These are phyloP conservation scores for Eupelmus urozonus DNA, from an alignment of 2,888 invertebrate genomes.

Conservation along the genomic window DNA sequence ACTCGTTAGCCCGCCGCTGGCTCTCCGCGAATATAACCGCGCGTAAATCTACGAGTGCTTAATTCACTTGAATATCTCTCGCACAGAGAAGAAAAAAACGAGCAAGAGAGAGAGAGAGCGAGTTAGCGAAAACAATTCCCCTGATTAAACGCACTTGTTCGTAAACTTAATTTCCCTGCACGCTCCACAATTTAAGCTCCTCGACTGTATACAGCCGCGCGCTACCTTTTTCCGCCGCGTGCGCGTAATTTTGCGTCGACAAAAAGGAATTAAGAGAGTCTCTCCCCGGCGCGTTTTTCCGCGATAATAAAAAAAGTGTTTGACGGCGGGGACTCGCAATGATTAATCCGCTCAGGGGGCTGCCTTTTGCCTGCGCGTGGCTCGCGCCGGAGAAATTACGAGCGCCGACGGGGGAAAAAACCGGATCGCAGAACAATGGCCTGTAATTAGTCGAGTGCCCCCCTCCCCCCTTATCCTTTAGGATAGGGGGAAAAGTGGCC, in stretches of 20 bases:
- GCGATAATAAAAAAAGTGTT: conserved; percentile 59
- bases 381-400: conserved; percentile 64
- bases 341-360: conserved; percentile 55
- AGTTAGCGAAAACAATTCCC: not conserved
- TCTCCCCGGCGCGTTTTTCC: conserved; percentile 41
- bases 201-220: conserved; percentile 2
- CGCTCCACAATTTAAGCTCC: conserved; percentile 45
- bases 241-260: conserved; percentile 24
- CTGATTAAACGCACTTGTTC: conserved; percentile 8
- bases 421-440: conserved; percentile 72
- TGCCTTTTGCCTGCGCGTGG: conserved; percentile 19
- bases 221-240: not conserved
- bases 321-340: conserved; percentile 48
- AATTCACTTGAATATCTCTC: not conserved
- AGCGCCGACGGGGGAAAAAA: conserved; percentile 55
- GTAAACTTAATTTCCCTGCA: conserved; percentile 39
- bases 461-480: not conserved
- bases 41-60: not conserved
- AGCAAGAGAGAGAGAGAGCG: not conserved
- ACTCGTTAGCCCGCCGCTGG: not conserved
- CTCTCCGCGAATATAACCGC: too few species aligned
- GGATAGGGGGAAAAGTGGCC: too few species aligned
- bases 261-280: conserved; percentile 18
- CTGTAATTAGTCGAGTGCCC: conserved; percentile 75
- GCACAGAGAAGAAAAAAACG: not conserved